These are phyloP conservation scores for Seriola quinqueradiata DNA, from an alignment of 2,113 vertebrate species.

Conservation along the genomic window DNA sequence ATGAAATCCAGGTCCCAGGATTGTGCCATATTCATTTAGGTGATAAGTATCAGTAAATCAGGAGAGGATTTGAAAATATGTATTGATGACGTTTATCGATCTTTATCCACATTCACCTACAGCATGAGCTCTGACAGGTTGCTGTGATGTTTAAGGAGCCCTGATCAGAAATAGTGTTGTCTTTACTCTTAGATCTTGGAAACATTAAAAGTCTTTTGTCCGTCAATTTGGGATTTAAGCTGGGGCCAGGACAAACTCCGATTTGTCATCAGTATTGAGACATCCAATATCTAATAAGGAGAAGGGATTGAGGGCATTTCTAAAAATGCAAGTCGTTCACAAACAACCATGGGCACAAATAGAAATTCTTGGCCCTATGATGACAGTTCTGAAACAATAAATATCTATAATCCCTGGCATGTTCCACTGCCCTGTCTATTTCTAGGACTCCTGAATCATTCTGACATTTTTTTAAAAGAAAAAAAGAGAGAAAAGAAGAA, in stretches of 20 bases:
- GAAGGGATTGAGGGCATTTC: slow-evolving; percentile 30
- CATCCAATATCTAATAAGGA: slow-evolving; percentile 33
- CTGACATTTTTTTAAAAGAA: slow-evolving; percentile 20
- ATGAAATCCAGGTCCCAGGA: background rate
- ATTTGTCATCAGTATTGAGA: slow-evolving; percentile 32
- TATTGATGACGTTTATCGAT: background rate
- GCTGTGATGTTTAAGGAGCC: background rate
- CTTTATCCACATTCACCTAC: background rate
- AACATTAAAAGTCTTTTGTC: slow-evolving; percentile 9
- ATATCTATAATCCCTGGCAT: slow-evolving; percentile 48
- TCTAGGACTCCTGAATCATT: slow-evolving; percentile 42
- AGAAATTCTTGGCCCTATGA: slow-evolving; percentile 31
- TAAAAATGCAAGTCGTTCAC: slow-evolving; percentile 52
- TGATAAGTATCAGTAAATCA: background rate
- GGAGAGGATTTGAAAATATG: background rate
- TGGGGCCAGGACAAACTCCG: background rate
- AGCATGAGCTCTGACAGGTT: background rate
- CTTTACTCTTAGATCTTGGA: slow-evolving; percentile 14
- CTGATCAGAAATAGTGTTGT: background rate
- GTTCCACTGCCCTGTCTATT: slow-evolving; percentile 17
- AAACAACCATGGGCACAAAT: slow-evolving; percentile 42
- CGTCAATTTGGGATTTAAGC: slow-evolving; percentile 5
- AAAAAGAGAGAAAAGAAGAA: background rate
- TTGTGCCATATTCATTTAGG: background rate
- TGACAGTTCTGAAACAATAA: slow-evolving; percentile 57